Percentiles rank a stretch among this genome's conserved stretches.
phyloP scores from a whole-genome alignment of 2,797 vertebrate genomes.

The Bradypodion pumilum region DNA sequence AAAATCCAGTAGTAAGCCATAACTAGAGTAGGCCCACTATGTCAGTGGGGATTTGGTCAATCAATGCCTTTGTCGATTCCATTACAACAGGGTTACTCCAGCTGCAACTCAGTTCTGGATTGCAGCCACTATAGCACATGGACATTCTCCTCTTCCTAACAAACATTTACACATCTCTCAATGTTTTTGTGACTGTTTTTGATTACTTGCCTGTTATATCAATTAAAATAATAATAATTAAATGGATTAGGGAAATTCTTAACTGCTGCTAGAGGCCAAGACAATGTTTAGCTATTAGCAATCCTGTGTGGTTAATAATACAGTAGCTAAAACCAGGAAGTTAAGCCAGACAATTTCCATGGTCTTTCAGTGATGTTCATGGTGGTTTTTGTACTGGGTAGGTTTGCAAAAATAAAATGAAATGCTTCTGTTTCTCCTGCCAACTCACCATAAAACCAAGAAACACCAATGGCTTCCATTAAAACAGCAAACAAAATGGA shows the following conservation, averaged over 20 bases:
- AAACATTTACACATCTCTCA: neutral
- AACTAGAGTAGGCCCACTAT: too few species aligned
- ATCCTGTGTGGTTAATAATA: neutral
- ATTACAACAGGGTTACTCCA: neutral
- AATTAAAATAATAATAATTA: neutral
- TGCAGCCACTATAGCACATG: neutral
- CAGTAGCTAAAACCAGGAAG: neutral
- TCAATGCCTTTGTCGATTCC: neutral
- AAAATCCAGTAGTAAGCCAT: too few species aligned
- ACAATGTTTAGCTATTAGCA: neutral
- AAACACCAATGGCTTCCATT: constrained; percentile 95
- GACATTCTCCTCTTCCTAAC: neutral
- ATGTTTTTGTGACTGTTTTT: neutral
- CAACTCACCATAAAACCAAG: constrained; percentile 97
- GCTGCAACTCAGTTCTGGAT: neutral
- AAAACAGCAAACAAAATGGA: constrained; percentile 95
- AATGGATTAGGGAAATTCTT: neutral
- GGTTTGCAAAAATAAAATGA: neutral
- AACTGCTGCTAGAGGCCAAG: neutral
- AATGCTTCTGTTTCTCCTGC: neutral
- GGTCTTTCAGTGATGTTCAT: neutral
- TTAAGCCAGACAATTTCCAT: neutral
- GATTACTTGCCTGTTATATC: neutral
- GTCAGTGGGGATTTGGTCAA: neutral
- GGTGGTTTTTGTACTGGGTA: too few species aligned